Percentiles rank a stretch among this genome's conserved stretches.
Conservation (phyloP, 1,140 invertebrate genomes). For the Venustaconcha ellipsiformis region DNA sequence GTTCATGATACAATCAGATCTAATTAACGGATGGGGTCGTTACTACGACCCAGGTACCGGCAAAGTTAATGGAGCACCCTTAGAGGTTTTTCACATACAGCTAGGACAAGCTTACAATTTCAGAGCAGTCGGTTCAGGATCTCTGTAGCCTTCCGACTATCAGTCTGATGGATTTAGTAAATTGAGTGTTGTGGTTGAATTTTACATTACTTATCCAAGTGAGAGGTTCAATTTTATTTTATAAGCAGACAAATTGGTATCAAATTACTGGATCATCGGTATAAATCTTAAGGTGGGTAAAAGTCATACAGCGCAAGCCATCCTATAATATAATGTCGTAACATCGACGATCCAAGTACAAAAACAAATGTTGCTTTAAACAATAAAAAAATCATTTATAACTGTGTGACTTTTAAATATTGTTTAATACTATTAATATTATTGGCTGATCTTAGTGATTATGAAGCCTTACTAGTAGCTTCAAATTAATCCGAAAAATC, state of each 20-base stretch:
- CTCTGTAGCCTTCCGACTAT: constrained; percentile 69
- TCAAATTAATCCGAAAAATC: too few relatives aligned
- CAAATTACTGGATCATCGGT: constrained; percentile 86
- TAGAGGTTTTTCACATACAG: constrained; percentile 36
- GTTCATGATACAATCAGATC: constrained; percentile 7
- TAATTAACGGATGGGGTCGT: constrained; percentile 49
- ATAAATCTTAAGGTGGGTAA: constrained; percentile 78
- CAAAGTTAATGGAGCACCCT: constrained; percentile 36
- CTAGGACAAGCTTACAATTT: constrained; percentile 37
- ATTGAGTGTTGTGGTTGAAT: constrained; percentile 74
- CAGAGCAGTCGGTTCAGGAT: constrained; percentile 34
- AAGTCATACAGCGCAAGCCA: constrained; percentile 74
- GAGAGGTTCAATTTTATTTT: constrained; percentile 89
- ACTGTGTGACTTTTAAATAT: too few relatives aligned
- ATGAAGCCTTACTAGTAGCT: too few relatives aligned
- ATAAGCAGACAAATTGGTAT: constrained; percentile 77
- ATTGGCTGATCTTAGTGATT: too few relatives aligned
- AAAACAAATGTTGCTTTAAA: too few relatives aligned
- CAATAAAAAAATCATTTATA: too few relatives aligned
- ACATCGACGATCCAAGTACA: too few relatives aligned
- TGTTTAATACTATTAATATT: too few relatives aligned
- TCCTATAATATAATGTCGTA: constrained; percentile 80
- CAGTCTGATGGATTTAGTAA: constrained; percentile 84
- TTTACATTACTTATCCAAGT: constrained; percentile 69
- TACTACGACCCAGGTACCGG: constrained; percentile 22